Conservation (phyloP, 2,113 vertebrate genomes). For the Drymodes brunneopygia region DNA sequence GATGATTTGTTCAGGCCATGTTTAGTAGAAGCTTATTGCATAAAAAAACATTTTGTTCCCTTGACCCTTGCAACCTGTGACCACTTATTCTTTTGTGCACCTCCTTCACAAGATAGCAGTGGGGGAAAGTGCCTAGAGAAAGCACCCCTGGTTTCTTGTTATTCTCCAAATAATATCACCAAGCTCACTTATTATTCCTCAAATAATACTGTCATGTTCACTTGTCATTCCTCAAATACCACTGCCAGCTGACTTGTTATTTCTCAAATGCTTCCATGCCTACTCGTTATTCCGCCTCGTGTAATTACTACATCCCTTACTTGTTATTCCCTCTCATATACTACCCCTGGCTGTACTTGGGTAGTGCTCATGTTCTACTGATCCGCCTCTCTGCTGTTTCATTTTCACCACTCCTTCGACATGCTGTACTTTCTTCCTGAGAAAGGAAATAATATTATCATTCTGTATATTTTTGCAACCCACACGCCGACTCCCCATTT, state of each 20-base stretch:
- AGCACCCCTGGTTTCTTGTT: conserved; percentile 48
- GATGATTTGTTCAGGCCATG: conserved; percentile 80
- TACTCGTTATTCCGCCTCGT: conserved; percentile 25
- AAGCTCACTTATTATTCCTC: conserved; percentile 60
- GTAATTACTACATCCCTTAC: conserved; percentile 64
- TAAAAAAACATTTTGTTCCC: conserved; percentile 66
- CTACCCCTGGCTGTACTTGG: conserved; percentile 19
- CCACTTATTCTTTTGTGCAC: conserved; percentile 55
- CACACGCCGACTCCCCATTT: not conserved
- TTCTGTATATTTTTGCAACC: not conserved
- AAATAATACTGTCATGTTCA: conserved; percentile 62
- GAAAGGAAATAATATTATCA: not conserved
- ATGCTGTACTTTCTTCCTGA: not conserved
- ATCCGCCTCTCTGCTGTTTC: conserved; percentile 8
- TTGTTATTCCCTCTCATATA: conserved; percentile 60
- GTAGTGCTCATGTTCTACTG: conserved; percentile 26
- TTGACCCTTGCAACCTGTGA: conserved; percentile 66
- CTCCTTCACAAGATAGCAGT: not conserved
- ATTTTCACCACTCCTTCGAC: not conserved
- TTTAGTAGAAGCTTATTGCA: conserved; percentile 77
- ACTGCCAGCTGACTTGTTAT: conserved; percentile 55
- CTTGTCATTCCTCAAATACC: conserved; percentile 58
- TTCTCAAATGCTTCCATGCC: conserved; percentile 48
- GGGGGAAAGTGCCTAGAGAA: conserved; percentile 8
- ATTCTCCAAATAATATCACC: conserved; percentile 57